phyloP scores from a whole-genome alignment of 30 jellyfish, hydroid and myxozoan species.

The Hydractinia echinata region DNA sequence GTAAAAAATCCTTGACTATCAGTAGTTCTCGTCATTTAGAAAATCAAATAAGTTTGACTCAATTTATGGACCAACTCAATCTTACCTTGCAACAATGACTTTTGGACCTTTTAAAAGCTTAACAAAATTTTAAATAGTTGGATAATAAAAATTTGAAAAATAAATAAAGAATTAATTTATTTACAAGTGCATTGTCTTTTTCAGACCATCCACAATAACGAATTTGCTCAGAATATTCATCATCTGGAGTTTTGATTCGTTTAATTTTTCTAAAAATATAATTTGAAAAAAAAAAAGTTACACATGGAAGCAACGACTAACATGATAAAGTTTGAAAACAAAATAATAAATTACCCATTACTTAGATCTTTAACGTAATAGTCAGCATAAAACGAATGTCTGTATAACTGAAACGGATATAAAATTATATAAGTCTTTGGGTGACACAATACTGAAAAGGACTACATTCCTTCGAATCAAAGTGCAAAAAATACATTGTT shows the following conservation, averaged over 20 bases:
- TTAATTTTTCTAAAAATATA: constrained; percentile 1
- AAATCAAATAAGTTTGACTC: too few relatives aligned
- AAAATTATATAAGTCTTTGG: not conserved
- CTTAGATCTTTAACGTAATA: constrained; percentile 41
- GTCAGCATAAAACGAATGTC: constrained; percentile 84
- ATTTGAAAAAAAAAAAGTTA: not conserved
- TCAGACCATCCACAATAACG: constrained; percentile 91
- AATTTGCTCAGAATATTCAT: constrained; percentile 37
- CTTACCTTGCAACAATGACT: too few relatives aligned
- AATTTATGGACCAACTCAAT: too few relatives aligned
- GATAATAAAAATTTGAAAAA: not conserved
- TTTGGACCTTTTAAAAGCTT: too few relatives aligned
- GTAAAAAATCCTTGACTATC: too few relatives aligned
- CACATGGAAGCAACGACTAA: not conserved
- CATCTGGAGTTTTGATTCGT: constrained; percentile 64
- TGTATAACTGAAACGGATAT: constrained; percentile 50
- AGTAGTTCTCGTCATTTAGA: too few relatives aligned
- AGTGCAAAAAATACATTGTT: too few relatives aligned
- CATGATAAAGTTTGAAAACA: not conserved
- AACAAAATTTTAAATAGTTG: not conserved
- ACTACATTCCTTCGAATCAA: too few relatives aligned
- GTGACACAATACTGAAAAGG: too few relatives aligned
- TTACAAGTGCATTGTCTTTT: constrained; percentile 59
- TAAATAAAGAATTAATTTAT: not conserved
- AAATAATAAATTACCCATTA: not conserved